Conservation (phyloP, 2,888 invertebrate genomes). For the Mylabris sibirica region DNA sequence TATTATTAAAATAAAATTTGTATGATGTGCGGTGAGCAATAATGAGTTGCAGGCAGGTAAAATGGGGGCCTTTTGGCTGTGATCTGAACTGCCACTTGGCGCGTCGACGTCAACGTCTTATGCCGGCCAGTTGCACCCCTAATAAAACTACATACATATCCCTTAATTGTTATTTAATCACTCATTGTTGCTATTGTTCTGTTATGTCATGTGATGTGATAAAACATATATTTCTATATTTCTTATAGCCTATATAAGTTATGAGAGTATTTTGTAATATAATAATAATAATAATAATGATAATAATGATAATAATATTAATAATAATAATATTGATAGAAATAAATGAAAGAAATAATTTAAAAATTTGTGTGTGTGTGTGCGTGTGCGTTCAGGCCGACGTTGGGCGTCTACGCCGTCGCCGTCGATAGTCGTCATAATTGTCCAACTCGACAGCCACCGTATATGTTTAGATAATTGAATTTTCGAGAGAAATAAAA, state of each 20-base stretch:
- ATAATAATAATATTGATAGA: constrained; percentile 21
- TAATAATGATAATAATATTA: constrained; percentile 23
- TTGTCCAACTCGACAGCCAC: constrained; percentile 35
- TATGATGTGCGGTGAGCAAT: constrained; percentile 39
- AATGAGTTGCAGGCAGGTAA: constrained; percentile 43
- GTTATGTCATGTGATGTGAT: constrained; percentile 61
- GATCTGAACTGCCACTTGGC: constrained; percentile 60
- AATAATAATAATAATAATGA: constrained; percentile 32
- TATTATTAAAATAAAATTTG: constrained; percentile 2
- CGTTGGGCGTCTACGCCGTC: constrained; percentile 38
- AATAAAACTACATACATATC: constrained; percentile 63
- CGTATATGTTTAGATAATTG: not conserved
- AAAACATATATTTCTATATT: constrained; percentile 59
- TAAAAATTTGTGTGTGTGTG: constrained; percentile 4
- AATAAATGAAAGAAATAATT: constrained; percentile 24
- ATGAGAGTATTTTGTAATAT: constrained; percentile 55
- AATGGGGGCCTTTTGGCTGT: constrained; percentile 60
- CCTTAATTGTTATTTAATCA: constrained; percentile 62
- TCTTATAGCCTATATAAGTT: constrained; percentile 60
- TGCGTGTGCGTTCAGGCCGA: constrained; percentile 36
- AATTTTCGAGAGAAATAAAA: not conserved
- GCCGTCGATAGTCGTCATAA: constrained; percentile 43
- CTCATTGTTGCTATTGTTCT: constrained; percentile 63
- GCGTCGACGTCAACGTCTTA: constrained; percentile 45
- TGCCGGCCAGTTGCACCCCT: constrained; percentile 47